Base-by-base conservation (phyloP, 2,113 vertebrate genomes). In the Agapornis roseicollis region DNA sequence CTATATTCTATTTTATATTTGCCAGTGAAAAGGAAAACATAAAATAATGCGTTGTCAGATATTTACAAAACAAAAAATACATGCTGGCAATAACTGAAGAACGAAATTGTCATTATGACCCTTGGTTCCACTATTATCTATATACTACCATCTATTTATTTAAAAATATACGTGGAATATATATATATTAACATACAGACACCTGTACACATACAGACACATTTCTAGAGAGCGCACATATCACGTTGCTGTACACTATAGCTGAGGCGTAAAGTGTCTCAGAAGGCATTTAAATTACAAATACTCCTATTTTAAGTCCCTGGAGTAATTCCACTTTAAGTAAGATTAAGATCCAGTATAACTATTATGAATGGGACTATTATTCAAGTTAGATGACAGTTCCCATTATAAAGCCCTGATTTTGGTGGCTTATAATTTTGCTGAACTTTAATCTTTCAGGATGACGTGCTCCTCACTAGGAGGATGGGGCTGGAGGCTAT, bases 391-490 rank as follows among this genome's bases (percentile, higher is more conserved):
- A 65, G 84, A 89, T 73, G 94, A 77, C 91, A 89, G 61, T 95
- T 96, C 80, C 73, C 58, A 97, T 96, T 94, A 95, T 79, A 76
- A 91, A 82, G 46, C 22, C 56, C 73, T 65, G 58, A 72, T 89
- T 95, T 92, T 65, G 53, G 87, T 76, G 53, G 65, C 84, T 94
- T 92, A 87, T 93, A 90, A 93, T 94, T 95, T 96, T 94, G 78
- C 72, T 93, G 93, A 96, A 92, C 81, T 94, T 97, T 93, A 95
- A 96, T 96, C 88, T 93, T 93, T 56, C 69, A 90, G 80, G 72
- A 31, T 90, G 85, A 94, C 3, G 0, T 69, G 77, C 84, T 88
- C 65, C 25, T 89, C 61, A 31, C 44, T 44, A 58, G 84, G 86
- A 95, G 61, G 50, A 92, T 41, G 28, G 52, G 35, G 29, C 91